These are phyloP conservation scores for Protobothrops flavoviridis DNA, from an alignment of 2,113 vertebrate genomes.

Conservation along the genomic window DNA sequence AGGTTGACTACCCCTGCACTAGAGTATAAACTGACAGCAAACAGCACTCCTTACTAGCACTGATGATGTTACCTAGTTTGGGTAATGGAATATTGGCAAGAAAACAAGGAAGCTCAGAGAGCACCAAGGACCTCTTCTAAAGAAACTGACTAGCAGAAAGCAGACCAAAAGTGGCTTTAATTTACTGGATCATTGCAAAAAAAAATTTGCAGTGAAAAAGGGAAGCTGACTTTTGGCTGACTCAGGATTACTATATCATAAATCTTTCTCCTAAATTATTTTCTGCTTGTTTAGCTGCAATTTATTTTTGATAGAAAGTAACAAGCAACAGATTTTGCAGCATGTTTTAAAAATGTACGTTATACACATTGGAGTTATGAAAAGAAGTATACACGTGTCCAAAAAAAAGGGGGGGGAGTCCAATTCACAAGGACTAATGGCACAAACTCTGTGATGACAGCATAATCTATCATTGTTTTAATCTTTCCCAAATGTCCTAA, in stretches of 20 bases:
- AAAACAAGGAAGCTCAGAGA: background rate
- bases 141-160: constrained; percentile 8
- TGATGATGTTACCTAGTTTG: background rate
- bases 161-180: background rate
- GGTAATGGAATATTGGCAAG: background rate
- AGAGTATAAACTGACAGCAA: background rate
- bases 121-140: background rate
- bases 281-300: constrained; percentile 28
- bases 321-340: constrained; percentile 4
- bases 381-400: background rate
- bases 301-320: constrained; percentile 33
- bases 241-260: constrained; percentile 6
- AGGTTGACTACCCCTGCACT: no score
- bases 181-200: background rate
- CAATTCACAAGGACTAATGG: background rate
- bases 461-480: background rate
- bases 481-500: background rate
- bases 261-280: constrained; percentile 15
- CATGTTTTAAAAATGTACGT: background rate
- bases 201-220: constrained; percentile 2
- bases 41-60: background rate
- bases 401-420: background rate
- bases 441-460: background rate
- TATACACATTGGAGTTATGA: background rate
- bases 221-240: background rate